These are phyloP conservation scores for Eriosoma lanigerum DNA, from an alignment of 1,140 invertebrate genomes.

Conservation along the genomic window DNA sequence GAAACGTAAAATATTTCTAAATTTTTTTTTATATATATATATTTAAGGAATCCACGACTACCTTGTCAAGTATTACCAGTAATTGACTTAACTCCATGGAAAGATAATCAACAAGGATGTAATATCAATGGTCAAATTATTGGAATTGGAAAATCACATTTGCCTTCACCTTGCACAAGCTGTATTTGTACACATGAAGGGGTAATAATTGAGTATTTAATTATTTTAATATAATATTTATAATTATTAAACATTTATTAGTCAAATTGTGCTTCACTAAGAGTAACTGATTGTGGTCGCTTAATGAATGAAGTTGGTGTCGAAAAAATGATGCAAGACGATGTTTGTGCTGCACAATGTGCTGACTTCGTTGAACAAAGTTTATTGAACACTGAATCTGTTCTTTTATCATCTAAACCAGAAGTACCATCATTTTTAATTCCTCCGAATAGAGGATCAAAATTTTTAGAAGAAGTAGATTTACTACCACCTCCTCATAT, in stretches of 20 bases:
- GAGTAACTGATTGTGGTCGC: constrained; percentile 83
- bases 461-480: constrained; percentile 28
- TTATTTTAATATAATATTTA: background rate
- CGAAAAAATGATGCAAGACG: constrained; percentile 79
- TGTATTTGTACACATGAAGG: constrained; percentile 82
- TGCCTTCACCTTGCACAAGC: constrained; percentile 83
- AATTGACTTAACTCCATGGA: constrained; percentile 79
- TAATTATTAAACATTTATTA: constrained; percentile 59
- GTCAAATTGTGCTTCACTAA: constrained; percentile 85
- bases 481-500: constrained; percentile 35
- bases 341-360: constrained; percentile 88
- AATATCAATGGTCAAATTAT: constrained; percentile 76
- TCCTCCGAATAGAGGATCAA: background rate
- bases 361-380: constrained; percentile 39
- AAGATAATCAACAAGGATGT: constrained; percentile 71
- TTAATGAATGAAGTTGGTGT: constrained; percentile 77
- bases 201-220: constrained; percentile 24
- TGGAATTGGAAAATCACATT: constrained; percentile 74
- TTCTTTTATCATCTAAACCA: constrained; percentile 20
- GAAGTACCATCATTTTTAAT: constrained; percentile 35
- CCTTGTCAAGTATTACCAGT: constrained; percentile 76
- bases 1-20: background rate
- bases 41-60: constrained; percentile 72
- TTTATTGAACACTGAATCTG: background rate
- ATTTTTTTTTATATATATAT: background rate